Base-by-base conservation (phyloP, 2,888 invertebrate species). In the Microdon myrmicae region DNA sequence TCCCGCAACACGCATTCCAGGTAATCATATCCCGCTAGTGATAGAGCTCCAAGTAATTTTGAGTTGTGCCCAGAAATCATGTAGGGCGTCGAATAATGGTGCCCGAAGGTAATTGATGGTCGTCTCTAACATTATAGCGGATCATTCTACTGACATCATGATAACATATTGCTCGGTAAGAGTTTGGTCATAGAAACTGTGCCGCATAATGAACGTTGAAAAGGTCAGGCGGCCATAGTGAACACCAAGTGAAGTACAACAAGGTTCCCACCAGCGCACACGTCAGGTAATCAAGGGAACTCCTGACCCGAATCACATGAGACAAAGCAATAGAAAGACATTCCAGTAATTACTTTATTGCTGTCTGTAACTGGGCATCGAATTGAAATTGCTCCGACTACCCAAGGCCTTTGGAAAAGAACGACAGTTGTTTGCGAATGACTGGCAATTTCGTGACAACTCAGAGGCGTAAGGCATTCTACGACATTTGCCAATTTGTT, bases 41-140 rank as follows among this genome's bases (percentile, higher is more conserved):
- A 31, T 43, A 4, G 29, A 31, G 14, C 20, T 43, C 14, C 31
- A 8, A 45, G 56, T 56, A 48, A 34, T 49, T 26, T 45, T 45
- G 2, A 14, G 17, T 41, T 58, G 64, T 47, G n/a, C n/a, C 64
- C 53, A 64, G 64, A 25, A 31, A 43, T 64, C 64, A 58, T 58
- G 51, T 64, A 51, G 64, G 64, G 64, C 64, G 64, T 64, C 58
- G 23, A 43, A 58, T 58, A 58, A 54, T 59, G 59, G 47, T 22
- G 58, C 47, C 54, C 37, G 29, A 25, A 14, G 41, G 29, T 51
- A 64, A 58, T 64, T 64, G 64, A 64, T 64, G 58, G 23, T 53
- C 51, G 51, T 47, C 51, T 41, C 26, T 34, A 39, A 41, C 51
- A 64, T 58, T 64, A 47, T 58, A 64, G 58, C 64, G 64, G 64